Evolutionary conservation across 2,888 invertebrate species (phyloP), one percentile per base, ranked within the genome.

Genomic region (Erebia palarica): DNA sequence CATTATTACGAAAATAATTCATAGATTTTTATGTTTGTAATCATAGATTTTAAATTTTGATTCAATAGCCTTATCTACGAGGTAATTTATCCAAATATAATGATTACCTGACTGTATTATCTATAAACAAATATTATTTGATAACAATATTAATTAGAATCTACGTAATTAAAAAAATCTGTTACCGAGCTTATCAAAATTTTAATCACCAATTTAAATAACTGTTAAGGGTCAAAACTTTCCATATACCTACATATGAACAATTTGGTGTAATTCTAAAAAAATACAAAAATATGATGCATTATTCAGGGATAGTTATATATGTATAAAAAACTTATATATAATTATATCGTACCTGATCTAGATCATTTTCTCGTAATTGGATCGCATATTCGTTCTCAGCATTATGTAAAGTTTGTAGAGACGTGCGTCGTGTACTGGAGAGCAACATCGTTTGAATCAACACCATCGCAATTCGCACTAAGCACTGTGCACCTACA

Each of bases 401-500:
- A 36, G 69, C 65, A 61, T 71, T 68, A 9, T 60, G 14, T 44
- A 78, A 75, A 69, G 81, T 77, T 70, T 83, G 80, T 49, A 84
- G 82, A 74, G 87, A 86, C 89, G 89, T 84, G 82, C 89, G 89
- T 36, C 83, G 81, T 77, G 82, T 84, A 83, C 88, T 89, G 85
- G 91, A 83, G 84, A 87, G 84, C 87, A 92, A 89, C 92, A 92
- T 91, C 81, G 81, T 89, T 80, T 87, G 85, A 80, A 80, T 75
- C 76, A 76, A 13, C 78, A 73, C 79, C 69, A 67, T 75, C 78
- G 79, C 77, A 78, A 78, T 75, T 75, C 78, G 79, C 78, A 78
- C 78, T 75, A 79, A 71, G 21, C 79, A 76, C 80, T 80, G 80
- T 83, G 79, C 77, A 75, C 71, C 78, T 81, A 84, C 79, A 86